Base-by-base conservation (phyloP, 2,797 vertebrate genomes). In the Acrossocheilus wenchowensis region DNA sequence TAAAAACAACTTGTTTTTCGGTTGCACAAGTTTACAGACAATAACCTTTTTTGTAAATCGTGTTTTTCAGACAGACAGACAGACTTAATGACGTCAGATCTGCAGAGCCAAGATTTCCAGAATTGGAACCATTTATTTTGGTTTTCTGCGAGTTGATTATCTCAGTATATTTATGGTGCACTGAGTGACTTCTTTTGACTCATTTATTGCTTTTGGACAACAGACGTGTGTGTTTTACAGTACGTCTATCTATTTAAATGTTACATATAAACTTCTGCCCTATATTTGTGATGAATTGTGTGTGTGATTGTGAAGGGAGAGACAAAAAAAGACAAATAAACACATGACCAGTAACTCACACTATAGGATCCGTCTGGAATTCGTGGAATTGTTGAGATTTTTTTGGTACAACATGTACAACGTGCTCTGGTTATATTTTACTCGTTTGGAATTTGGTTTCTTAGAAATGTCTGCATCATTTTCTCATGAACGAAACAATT, bases 1-100 rank as follows among this genome's bases (percentile, higher is more conserved):
- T 74, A 34, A 87, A 78, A 86, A 82, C 87, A 84, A 84, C 85
- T 88, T 88, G 54, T 74, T 54, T 81, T 88, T 83, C 17, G 48
- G 30, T 52, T 74, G 78, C 48, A 45, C 60, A 43, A 39, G 66
- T 66, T 72, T 81, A 69, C 75, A 81, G 86, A 57, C 17, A 69
- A 72, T 78, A 34, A 30, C 62, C 43, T 84, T 57, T 52, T 85
- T 85, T 64, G 57, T 6, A 11, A 75, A 75, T 17, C 45, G 34
- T 9, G 45, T 84, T 84, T 52, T 83, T 48, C 71, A 74, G 80
- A 82, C 80, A 81, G 78, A 82, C 80, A 68, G 78, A 41, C 41
- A 74, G 72, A 77, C 43, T 79, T 60, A 57, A 79, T 78, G 30
- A 69, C 2, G 0, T 23, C n/a, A 57, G 62, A 71, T 57, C 23